Evolutionary conservation across 2,113 vertebrate species (phyloP).

Genomic region (Seriola dumerili): DNA sequence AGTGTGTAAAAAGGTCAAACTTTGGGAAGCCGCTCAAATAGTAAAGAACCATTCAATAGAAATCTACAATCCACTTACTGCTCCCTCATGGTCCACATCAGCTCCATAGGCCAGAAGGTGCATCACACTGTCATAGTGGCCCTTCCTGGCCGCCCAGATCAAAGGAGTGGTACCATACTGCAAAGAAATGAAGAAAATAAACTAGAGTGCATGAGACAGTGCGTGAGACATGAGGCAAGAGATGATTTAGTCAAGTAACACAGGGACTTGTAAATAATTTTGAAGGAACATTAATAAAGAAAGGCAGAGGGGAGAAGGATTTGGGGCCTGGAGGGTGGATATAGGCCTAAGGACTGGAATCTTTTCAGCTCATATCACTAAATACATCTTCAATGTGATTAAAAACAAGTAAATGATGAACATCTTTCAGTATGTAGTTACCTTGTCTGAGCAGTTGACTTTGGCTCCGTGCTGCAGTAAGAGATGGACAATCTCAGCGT

Average conservation of each 20-base stretch:
- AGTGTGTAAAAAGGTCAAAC: background rate
- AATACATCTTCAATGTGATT: conserved; percentile 18
- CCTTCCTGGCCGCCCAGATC: conserved; percentile 96
- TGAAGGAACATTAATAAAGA: conserved; percentile 11
- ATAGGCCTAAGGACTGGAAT: background rate
- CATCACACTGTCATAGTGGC: conserved; percentile 93
- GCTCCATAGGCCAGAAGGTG: conserved; percentile 94
- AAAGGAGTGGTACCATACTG: conserved; percentile 97
- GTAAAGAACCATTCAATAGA: background rate
- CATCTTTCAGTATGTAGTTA: conserved; percentile 70
- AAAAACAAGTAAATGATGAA: conserved; percentile 50
- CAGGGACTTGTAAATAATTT: background rate
- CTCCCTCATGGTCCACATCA: conserved; percentile 98
- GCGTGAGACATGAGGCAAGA: background rate
- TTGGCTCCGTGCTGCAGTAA: conserved; percentile 93
- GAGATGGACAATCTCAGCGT: conserved; percentile 92
- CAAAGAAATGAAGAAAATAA: conserved; percentile 24
- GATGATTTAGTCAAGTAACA: background rate
- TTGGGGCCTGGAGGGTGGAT: background rate
- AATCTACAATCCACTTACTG: conserved; percentile 83
- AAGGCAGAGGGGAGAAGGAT: background rate
- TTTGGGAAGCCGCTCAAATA: background rate
- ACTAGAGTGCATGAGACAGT: background rate
- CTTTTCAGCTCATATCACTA: background rate
- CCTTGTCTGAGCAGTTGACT: conserved; percentile 99